These are phyloP conservation scores for Helicoverpa armigera DNA, from an alignment of 1,140 invertebrate genomes.

Conservation along the genomic window DNA sequence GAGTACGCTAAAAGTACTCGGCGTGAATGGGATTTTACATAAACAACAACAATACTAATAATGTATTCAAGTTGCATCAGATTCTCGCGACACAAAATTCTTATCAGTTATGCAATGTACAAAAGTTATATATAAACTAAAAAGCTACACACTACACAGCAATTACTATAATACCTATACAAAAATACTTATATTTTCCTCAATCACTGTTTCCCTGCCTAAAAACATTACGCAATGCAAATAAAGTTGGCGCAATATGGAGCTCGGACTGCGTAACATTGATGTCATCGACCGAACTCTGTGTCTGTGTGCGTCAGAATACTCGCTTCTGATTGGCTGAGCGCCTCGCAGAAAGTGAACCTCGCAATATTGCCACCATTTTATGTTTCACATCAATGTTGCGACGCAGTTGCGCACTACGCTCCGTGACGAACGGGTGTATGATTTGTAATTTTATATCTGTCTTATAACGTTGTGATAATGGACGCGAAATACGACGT, in stretches of 20 bases:
- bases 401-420: constrained; percentile 46
- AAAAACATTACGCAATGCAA: constrained; percentile 46
- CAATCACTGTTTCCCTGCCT: not conserved
- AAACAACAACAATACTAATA: not conserved
- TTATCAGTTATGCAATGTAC: not conserved
- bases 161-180: too few species aligned
- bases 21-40: not conserved
- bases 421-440: constrained; percentile 29
- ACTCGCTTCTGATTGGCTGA: constrained; percentile 34
- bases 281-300: constrained; percentile 27
- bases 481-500: constrained; percentile 43
- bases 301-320: constrained; percentile 19
- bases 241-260: constrained; percentile 33
- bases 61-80: not conserved
- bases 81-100: not conserved
- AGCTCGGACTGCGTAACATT: not conserved
- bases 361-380: constrained; percentile 44
- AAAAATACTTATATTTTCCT: not conserved
- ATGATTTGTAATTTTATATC: not conserved
- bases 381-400: constrained; percentile 34
- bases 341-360: not conserved
- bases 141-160: too few species aligned
- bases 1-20: too few species aligned
- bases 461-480: not conserved
- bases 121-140: too few species aligned